Evolutionary conservation across 1,140 invertebrate genomes (phyloP).

Genomic region (Tetragnatha versicolor): DNA sequence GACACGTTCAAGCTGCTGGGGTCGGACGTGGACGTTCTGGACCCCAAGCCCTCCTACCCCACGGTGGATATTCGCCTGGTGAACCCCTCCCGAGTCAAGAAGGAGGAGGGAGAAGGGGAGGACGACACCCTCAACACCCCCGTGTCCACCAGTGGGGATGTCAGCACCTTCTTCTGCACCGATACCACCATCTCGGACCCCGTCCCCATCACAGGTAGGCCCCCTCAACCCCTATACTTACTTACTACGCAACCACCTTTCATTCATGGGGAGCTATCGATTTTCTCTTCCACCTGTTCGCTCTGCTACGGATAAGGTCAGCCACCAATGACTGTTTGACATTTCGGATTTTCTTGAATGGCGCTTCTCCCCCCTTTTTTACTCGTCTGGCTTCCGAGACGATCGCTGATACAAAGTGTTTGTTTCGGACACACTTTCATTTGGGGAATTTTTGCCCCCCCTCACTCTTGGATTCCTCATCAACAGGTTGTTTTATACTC

Average conservation of each 20-base stretch:
- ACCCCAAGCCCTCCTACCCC: constrained; percentile 17
- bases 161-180: constrained; percentile 55
- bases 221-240: background rate
- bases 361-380: background rate
- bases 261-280: constrained; percentile 8
- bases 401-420: no score
- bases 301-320: constrained; percentile 27
- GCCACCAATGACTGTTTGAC: constrained; percentile 50
- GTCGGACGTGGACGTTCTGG: background rate
- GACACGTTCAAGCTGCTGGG: constrained; percentile 44
- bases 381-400: background rate
- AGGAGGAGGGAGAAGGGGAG: constrained; percentile 28
- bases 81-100: constrained; percentile 12
- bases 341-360: constrained; percentile 45
- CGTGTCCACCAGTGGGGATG: constrained; percentile 52
- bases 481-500: no score
- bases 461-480: no score
- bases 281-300: background rate
- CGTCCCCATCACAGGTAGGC: constrained; percentile 57
- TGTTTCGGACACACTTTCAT: no score
- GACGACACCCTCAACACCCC: constrained; percentile 57
- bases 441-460: no score
- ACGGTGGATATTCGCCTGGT: constrained; percentile 50
- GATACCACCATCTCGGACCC: constrained; percentile 56
- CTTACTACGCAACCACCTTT: background rate